Evolutionary conservation across 2,113 vertebrate species (phyloP).

Genomic region (Ursus arctos): DNA sequence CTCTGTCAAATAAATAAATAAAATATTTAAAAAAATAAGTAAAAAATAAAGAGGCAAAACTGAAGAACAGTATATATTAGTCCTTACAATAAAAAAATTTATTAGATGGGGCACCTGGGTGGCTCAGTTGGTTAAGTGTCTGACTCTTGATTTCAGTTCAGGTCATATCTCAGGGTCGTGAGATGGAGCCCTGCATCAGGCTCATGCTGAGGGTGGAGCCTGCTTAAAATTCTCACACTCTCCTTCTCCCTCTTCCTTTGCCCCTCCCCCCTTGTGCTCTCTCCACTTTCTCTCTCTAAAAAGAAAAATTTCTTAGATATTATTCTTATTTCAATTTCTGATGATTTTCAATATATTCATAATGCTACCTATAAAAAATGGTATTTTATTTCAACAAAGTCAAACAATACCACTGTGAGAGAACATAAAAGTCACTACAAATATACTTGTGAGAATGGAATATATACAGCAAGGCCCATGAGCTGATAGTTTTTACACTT

Average conservation of each 20-base stretch:
- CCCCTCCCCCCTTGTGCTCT: too few species aligned
- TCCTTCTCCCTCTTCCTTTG: too few species aligned
- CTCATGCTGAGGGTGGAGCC: too few species aligned
- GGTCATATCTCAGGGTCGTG: background rate
- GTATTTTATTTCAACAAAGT: conserved; percentile 38
- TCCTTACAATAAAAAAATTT: background rate
- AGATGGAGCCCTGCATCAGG: too few species aligned
- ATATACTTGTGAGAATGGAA: background rate
- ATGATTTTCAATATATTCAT: background rate
- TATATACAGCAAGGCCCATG: background rate
- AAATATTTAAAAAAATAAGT: too few species aligned
- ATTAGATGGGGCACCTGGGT: background rate
- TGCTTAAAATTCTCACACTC: too few species aligned
- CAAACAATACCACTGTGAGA: conserved; percentile 20
- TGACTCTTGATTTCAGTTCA: background rate
- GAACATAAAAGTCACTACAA: background rate
- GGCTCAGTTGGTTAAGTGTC: background rate
- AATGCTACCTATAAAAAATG: background rate
- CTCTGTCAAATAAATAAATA: too few species aligned
- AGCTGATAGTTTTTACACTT: conserved; percentile 20
- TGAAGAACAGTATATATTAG: background rate
- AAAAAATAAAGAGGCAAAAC: background rate
- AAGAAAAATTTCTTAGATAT: background rate
- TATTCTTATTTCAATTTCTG: conserved; percentile 37
- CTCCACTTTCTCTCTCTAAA: too few species aligned